Evolutionary conservation across 2,888 invertebrate species (phyloP).

Genomic region (Apodemia mormo): DNA sequence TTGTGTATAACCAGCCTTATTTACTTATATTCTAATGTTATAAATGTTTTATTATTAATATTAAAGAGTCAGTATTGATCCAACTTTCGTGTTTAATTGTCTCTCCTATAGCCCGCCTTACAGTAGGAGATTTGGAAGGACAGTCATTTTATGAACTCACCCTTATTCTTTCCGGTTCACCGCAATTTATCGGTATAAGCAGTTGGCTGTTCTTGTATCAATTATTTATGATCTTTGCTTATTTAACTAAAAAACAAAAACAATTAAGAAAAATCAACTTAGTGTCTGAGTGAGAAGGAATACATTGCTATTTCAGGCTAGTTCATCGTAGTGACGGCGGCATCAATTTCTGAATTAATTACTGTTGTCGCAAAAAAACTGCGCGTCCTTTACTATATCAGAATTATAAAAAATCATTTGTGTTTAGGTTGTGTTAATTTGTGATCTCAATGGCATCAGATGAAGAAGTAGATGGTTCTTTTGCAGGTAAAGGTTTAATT

Average conservation of each 20-base stretch:
- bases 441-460: conserved; percentile 89
- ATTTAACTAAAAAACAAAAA: too few relatives aligned
- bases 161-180: too few relatives aligned
- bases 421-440: conserved; percentile 62
- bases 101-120: too few relatives aligned
- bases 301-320: conserved; percentile 46
- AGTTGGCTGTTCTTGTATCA: background rate
- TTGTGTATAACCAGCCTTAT: too few relatives aligned
- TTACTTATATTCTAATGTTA: too few relatives aligned
- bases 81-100: too few relatives aligned
- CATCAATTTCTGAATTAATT: conserved; percentile 82
- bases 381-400: conserved; percentile 80
- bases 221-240: background rate
- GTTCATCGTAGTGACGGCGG: conserved; percentile 76
- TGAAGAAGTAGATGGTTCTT: conserved; percentile 93
- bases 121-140: too few relatives aligned
- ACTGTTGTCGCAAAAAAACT: conserved; percentile 82
- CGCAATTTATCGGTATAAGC: too few relatives aligned
- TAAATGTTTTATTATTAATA: too few relatives aligned
- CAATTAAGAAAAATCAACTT: too few relatives aligned
- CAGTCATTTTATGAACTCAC: too few relatives aligned
- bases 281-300: conserved; percentile 58
- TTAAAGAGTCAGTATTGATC: too few relatives aligned
- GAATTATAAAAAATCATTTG: conserved; percentile 66
- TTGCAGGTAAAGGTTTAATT: conserved; percentile 88